Base-by-base conservation (phyloP, 2,797 vertebrate genomes). In the Sebastes steindachneri region DNA sequence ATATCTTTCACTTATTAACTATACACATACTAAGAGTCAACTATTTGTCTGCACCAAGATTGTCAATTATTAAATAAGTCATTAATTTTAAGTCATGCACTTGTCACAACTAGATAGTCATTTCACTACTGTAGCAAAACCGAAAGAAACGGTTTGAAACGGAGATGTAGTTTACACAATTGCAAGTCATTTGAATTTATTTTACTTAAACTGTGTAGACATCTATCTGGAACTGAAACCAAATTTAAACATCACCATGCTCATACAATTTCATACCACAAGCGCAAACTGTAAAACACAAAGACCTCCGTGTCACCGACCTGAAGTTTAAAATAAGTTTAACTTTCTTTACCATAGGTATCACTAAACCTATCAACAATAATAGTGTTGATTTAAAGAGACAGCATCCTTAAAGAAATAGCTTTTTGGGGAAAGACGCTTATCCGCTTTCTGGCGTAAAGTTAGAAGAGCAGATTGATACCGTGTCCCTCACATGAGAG, bases 1-100 rank as follows among this genome's bases (percentile, higher is more conserved):
- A n/a, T 9, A 70, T 82, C 8, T 73, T 74, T 83, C 35, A 87
- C 73, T 80, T 29, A 83, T 86, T 89, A 86, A 82, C 73, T 55
- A 23, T 31, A 26, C 66, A 75, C 9, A 69, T 58, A 15, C 4
- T 23, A 9, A 41, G 6, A 64, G 59, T 41, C 45, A 67, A 26
- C 62, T 10, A 45, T 53, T 63, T 33, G 23, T 19, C 15, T 63
- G 14, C 5, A 31, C 4, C 23, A 5, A 6, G 41, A 33, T 54
- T 7, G 74, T 85, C 19, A 89, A 83, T 88, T 51, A 85, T 91
- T 88, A 55, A 69, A 75, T 23, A 53, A 5, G 26, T 21, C 17
- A 51, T 51, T 51, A 0, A 19, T 51, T 51, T 45, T 45, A 17
- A 45, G 41, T 45, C 15, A 45, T 41, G 37, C 14, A 41, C 5